Evolutionary conservation across 2,888 invertebrate species (phyloP).

Genomic region (Heteropelma amictum): DNA sequence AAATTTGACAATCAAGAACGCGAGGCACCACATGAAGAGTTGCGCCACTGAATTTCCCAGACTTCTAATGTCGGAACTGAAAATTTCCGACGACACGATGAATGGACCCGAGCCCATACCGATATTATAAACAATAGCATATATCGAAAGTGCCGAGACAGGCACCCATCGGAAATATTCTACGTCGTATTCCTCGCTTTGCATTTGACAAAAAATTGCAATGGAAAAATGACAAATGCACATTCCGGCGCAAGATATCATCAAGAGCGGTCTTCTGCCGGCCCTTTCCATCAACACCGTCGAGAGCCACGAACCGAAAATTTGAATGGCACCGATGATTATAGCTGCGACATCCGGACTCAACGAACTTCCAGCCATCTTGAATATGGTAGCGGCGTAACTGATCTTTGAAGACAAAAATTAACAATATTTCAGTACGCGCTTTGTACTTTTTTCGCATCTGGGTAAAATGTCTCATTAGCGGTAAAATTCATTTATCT

Average conservation of each 20-base stretch:
- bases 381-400: slow-evolving; percentile 80
- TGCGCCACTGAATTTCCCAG: slow-evolving; percentile 65
- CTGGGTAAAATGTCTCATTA: too few species aligned
- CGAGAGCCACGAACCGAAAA: slow-evolving; percentile 78
- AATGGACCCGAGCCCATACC: slow-evolving; percentile 80
- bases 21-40: slow-evolving; percentile 66
- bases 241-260: slow-evolving; percentile 77
- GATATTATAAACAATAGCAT: slow-evolving; percentile 79
- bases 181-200: slow-evolving; percentile 64
- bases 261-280: slow-evolving; percentile 80
- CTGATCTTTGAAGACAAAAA: slow-evolving; percentile 69
- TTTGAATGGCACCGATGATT: slow-evolving; percentile 81
- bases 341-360: slow-evolving; percentile 81
- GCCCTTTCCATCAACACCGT: slow-evolving; percentile 80
- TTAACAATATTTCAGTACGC: too few species aligned
- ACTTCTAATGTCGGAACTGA: slow-evolving; percentile 70
- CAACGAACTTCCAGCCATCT: slow-evolving; percentile 79
- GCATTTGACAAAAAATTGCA: slow-evolving; percentile 72
- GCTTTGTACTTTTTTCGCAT: neutral
- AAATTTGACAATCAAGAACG: slow-evolving; percentile 69
- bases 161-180: slow-evolving; percentile 79
- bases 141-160: slow-evolving; percentile 78
- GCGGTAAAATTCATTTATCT: too few species aligned
- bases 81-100: slow-evolving; percentile 79
- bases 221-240: slow-evolving; percentile 69